Base-by-base conservation (phyloP, 2,113 vertebrate species). In the Eretmochelys imbricata region DNA sequence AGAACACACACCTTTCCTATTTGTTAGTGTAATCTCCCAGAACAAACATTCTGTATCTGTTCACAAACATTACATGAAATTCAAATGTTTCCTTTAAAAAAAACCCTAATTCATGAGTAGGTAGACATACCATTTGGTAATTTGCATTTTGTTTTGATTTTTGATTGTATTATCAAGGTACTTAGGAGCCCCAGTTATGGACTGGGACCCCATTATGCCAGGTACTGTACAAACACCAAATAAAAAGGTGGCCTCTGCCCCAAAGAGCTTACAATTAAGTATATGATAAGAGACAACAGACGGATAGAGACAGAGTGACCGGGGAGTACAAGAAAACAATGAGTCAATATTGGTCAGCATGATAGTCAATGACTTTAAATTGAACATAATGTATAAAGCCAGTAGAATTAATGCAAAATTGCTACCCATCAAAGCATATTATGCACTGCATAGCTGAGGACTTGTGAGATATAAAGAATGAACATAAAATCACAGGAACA, bases 21-120 rank as follows among this genome's bases (percentile, higher is more conserved):
- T 96, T 95, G 75, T 86, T 96, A 91, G 20, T 76, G 42, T 96
- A 94, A 93, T 96, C 49, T 91, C n/a, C 53, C 78, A 82, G 27
- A 96, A 94, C 82, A 87, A 90, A 90, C 55, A 80, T 91, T 80
- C 88, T 14, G 22, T 75, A 35, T 85, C 78, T 90, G 93, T 94
- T 89, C 93, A 90, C 78, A 95, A 51, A 72, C 62, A 48, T 97
- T 94, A 83, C n/a, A 29, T 11, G 38, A 88, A 96, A 91, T 97
- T 89, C 42, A 46, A 50, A 31, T 82, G 69, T 91, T 98, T 96
- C 78, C 54, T 89, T 90, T 93, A 86, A 87, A 29, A 29, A 29
- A 94, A 94, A 87, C 93, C 86, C 55, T 84, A 20, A 31, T 91
- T 94, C 90, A 95, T 87, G 85, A 90, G 35, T 78, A 0, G 48